These are phyloP conservation scores for Silurus asotus DNA, from an alignment of 2,113 vertebrate genomes.

Conservation along the genomic window DNA sequence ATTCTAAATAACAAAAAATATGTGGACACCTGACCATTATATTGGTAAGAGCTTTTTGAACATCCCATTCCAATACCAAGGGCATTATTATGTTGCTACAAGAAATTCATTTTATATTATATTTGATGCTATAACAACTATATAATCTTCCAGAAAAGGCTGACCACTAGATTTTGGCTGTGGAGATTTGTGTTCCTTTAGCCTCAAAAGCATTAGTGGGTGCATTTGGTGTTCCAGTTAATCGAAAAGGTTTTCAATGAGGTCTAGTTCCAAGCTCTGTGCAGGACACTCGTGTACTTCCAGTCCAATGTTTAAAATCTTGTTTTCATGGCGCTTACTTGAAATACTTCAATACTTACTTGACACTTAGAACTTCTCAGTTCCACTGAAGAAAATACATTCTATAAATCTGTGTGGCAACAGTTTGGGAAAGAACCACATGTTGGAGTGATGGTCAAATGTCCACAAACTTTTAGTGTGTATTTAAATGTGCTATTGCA, in stretches of 20 bases:
- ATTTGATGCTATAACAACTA: background rate
- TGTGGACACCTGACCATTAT: background rate
- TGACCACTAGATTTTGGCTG: background rate
- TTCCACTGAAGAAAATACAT: background rate
- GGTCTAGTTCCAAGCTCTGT: background rate
- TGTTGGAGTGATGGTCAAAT: background rate
- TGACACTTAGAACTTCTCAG: background rate
- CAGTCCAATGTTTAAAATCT: background rate
- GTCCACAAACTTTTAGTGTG: background rate
- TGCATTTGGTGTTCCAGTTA: background rate
- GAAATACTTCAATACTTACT: background rate
- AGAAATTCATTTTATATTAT: too few relatives aligned
- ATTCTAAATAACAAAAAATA: background rate
- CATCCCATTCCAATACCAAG: background rate
- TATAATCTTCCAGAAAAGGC: background rate
- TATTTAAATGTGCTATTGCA: background rate
- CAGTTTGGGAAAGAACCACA: background rate
- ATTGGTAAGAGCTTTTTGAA: background rate
- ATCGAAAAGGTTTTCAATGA: background rate
- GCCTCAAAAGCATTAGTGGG: background rate
- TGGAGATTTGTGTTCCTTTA: background rate
- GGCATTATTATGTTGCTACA: background rate
- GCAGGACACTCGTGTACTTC: background rate
- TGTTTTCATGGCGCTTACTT: background rate
- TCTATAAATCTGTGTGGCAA: background rate